These are phyloP conservation scores for Leptobrachium leishanense DNA, from an alignment of 2,113 vertebrate genomes.

Conservation along the genomic window DNA sequence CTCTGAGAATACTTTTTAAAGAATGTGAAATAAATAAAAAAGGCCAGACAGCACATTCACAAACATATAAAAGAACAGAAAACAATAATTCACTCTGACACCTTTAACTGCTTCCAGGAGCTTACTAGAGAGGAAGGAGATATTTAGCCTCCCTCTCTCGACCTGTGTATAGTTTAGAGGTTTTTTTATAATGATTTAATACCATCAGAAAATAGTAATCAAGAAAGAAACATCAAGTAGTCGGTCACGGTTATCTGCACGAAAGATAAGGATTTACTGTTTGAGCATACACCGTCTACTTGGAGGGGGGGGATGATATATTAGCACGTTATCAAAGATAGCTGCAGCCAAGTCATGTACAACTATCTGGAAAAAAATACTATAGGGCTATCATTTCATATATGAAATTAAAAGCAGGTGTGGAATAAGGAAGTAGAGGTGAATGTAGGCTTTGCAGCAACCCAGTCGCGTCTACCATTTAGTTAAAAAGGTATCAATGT, in stretches of 20 bases:
- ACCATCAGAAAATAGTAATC: constrained; percentile 53
- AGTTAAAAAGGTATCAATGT: too few relatives aligned
- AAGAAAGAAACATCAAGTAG: constrained; percentile 58
- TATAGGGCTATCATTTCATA: too few relatives aligned
- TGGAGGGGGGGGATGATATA: constrained; percentile 47
- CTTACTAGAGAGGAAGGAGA: background rate
- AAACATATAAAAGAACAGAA: too few relatives aligned
- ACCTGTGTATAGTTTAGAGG: constrained; percentile 43
- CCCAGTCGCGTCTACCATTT: too few relatives aligned
- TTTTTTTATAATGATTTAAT: constrained; percentile 52
- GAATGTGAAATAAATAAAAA: too few relatives aligned
- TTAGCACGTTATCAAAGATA: constrained; percentile 45
- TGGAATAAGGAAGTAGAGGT: too few relatives aligned
- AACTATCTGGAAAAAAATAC: background rate
- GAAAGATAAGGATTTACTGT: constrained; percentile 59
- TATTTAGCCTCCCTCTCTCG: constrained; percentile 41
- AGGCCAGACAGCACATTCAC: background rate
- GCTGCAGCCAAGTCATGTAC: constrained; percentile 37
- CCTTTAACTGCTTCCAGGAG: background rate
- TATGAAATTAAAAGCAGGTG: too few relatives aligned
- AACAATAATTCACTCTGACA: background rate
- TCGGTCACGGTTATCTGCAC: constrained; percentile 64
- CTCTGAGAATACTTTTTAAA: too few relatives aligned
- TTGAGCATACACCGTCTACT: constrained; percentile 58
- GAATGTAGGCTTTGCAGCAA: too few relatives aligned